Percentiles rank a stretch among this genome's conserved stretches.
Evolutionary conservation across 2,113 vertebrate genomes (phyloP).

Genomic region (Sarotherodon lohbergeri): DNA sequence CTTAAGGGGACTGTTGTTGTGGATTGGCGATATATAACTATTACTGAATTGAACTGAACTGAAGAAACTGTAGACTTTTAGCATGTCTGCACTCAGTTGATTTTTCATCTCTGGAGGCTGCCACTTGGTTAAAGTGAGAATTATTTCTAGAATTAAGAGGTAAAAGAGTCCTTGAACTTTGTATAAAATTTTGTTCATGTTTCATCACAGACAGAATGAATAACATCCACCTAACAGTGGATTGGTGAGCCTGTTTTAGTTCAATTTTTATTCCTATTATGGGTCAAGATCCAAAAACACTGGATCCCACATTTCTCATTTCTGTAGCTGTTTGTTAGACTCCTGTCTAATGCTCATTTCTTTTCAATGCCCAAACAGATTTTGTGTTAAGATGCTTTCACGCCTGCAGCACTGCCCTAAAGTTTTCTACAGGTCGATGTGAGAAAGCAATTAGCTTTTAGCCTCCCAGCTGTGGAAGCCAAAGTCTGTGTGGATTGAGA

Average conservation of each 20-base stretch:
- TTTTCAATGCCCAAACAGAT: not conserved
- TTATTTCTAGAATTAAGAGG: not conserved
- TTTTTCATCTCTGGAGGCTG: not conserved
- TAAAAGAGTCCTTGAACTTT: not conserved
- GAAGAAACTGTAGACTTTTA: not conserved
- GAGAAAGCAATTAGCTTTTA: not conserved
- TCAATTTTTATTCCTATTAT: no score
- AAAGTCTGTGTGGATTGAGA: not conserved
- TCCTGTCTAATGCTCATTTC: not conserved
- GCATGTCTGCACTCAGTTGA: not conserved
- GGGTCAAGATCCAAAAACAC: no score
- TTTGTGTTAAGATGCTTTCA: not conserved
- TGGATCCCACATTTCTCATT: not conserved
- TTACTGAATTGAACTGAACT: not conserved
- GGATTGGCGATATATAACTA: not conserved
- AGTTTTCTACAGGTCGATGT: not conserved
- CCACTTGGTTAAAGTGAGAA: not conserved
- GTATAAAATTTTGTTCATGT: not conserved
- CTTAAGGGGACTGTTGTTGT: not conserved
- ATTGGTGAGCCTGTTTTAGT: no score
- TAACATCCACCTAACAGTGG: rapidly evolving
- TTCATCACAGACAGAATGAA: not conserved
- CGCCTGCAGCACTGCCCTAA: not conserved
- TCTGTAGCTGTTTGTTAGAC: not conserved
- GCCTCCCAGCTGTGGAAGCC: not conserved